Conservation (phyloP, 2,888 invertebrate species). For the Zhuqinia jingwanae region DNA sequence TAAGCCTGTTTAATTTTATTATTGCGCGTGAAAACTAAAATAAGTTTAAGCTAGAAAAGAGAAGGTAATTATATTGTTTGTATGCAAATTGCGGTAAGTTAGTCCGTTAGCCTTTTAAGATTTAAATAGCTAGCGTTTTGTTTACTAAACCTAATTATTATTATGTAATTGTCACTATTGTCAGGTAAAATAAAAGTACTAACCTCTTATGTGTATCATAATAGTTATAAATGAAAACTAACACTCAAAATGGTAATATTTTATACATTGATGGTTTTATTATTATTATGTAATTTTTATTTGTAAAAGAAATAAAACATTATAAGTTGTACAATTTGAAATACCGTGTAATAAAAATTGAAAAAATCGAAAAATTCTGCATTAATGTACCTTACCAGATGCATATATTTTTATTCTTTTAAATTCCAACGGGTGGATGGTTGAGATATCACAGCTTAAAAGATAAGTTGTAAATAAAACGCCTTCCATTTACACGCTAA, state of each 20-base stretch:
- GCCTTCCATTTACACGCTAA: neutral
- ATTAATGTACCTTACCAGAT: too few relatives aligned
- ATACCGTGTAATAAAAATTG: too few relatives aligned
- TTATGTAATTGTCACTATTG: neutral
- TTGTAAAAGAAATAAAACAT: too few relatives aligned
- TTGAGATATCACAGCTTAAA: neutral
- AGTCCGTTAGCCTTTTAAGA: neutral
- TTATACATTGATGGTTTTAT: neutral
- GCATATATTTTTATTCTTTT: too few relatives aligned
- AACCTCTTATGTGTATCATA: conserved; percentile 9
- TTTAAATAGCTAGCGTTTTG: neutral
- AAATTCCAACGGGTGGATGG: neutral
- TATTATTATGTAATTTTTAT: too few relatives aligned
- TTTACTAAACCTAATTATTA: conserved; percentile 16
- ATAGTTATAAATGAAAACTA: neutral
- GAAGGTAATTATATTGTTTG: neutral
- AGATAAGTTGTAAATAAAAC: conserved; percentile 1
- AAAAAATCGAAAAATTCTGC: too few relatives aligned
- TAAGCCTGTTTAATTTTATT: conserved; percentile 17
- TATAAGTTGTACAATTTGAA: too few relatives aligned
- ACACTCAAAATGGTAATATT: neutral
- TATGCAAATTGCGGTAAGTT: conserved; percentile 16
- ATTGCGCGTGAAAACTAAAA: too few relatives aligned
- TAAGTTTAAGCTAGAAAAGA: too few relatives aligned
- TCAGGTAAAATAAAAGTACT: neutral